Base-by-base conservation (phyloP, 2,797 vertebrate genomes). In the Leontocebus nigricollis region DNA sequence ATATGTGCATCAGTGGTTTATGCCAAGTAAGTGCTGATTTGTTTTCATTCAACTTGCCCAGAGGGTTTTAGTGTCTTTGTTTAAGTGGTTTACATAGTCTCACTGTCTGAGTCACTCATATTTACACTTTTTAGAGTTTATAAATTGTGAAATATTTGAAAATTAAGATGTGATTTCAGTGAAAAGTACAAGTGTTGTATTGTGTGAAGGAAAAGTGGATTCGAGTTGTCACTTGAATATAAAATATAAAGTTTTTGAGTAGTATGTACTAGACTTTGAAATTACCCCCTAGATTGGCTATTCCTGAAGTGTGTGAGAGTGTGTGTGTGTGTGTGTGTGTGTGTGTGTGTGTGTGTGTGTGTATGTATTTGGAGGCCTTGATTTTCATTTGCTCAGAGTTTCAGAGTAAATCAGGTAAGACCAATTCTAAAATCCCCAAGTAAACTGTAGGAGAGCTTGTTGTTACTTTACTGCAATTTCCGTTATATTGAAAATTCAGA, bases 1-100 rank as follows among this genome's bases (percentile, higher is more conserved):
- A 99, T 98, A 99, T 99, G 99, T 99, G 99, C 97, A 99, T 99
- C 98, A 99, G 99, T 55, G 99, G 99, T 75, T 98, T 99, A 77
- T 99, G 99, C 95, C 99, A 99, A 99, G 99, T 99, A 98, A 98
- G 99, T 96, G 94, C 39, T 96, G 27, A 89, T 59, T 52, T 44
- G 19, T 41, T 96, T 33, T 95, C 64, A 2, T 95, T 17, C 61
- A 24, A 17, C 10, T 85, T 92, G 57, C 82, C 59, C 36, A 26
- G 20, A 95, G 1, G 17, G 17, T 39, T n/a, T 39, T 33, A 41
- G 4, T 30, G 4, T 7, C 46, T 93, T 24, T 46, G 9, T 46
- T 11, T 67, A 52, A 61, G 46, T 64, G 90, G 26, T 20, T 57
- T 30, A 9, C 4, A 5, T 33, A n/a, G 10, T 44, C 13, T n/a